These are phyloP conservation scores for Aradophagus sp. DNA, from an alignment of 1,140 invertebrate species.

Conservation along the genomic window DNA sequence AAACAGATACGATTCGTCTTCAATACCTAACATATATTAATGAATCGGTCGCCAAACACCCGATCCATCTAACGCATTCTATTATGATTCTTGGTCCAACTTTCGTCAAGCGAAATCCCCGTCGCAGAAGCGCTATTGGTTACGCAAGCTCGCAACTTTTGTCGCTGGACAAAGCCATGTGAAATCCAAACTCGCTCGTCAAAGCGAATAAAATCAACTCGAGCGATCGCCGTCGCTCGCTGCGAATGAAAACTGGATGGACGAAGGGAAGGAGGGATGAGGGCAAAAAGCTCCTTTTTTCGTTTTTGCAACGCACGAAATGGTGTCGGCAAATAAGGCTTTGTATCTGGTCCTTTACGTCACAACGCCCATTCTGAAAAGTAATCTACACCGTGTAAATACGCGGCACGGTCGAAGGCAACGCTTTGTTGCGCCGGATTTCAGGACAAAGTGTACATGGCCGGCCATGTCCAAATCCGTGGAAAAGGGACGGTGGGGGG, in stretches of 20 bases:
- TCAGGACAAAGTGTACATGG: conserved; percentile 39
- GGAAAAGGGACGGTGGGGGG: conserved; percentile 8
- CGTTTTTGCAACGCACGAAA: conserved; percentile 67
- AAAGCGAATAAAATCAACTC: conserved; percentile 50
- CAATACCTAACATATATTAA: no score
- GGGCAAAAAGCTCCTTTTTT: conserved; percentile 37
- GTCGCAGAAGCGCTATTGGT: no score
- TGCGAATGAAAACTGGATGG: conserved; percentile 27
- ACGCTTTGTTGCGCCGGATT: conserved; percentile 57
- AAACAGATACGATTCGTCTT: no score
- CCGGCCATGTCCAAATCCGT: conserved; percentile 42
- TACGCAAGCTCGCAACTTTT: conserved; percentile 51
- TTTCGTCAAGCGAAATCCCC: no score
- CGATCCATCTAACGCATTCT: no score
- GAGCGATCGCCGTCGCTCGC: conserved; percentile 33
- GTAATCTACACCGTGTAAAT: conserved; percentile 74
- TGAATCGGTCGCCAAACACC: no score
- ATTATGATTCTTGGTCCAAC: no score
- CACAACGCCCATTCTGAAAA: conserved; percentile 73
- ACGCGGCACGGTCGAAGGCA: conserved; percentile 41
- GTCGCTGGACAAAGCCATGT: conserved; percentile 28
- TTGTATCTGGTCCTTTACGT: conserved; percentile 72
- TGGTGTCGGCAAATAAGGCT: conserved; percentile 72
- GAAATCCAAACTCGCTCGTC: conserved; percentile 28
- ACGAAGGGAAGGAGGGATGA: not conserved